Evolutionary conservation across 2,888 invertebrate genomes (phyloP), one percentile per base, ranked within the genome.

Genomic region (Lucinisca nassula): DNA sequence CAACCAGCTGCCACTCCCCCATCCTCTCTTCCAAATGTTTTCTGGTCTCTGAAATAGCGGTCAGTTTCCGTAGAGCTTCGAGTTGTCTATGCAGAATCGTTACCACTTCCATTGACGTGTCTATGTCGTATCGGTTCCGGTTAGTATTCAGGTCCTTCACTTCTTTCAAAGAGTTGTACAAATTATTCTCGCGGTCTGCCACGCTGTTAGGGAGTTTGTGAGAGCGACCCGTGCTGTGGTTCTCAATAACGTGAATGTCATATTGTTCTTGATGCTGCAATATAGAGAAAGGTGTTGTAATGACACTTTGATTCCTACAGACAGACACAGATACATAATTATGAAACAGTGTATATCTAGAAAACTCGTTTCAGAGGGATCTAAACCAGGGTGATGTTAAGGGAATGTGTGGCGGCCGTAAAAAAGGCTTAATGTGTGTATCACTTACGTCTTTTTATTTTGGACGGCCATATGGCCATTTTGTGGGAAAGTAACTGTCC

Each of bases 1-100:
- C 93, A 38, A 93, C 49, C 35, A 87, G 83, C 75, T 91, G 90
- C 93, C 93, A 92, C 45, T 93, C 92, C 37, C 85, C 88, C 12
- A 89, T 74, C 0, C 72, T 84, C 2, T 89, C 87, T 3, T 92
- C 92, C 45, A 84, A 51, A 10, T 80, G 75, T 35, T 84, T 84
- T 79, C 91, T 92, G 0, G 84, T 82, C 0, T 89, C 87, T 21
- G 90, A 82, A 37, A 81, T 67, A 0, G 73, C 77, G 32, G 93
- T 89, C 38, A 92, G 90, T 30, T 84, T 87, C 35, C 84, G 72
- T 73, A 93, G 58, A 30, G 87, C 67, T 1, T 87, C 82, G n/a
- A 93, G 79, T 80, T 92, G 92, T 49, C 89, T 88, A 2, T 83
- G 78, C 38, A 93, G 58, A n/a, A 92, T 72, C 1, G 73, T 30